Percentiles rank a stretch among this genome's conserved stretches.
These are phyloP conservation scores for Ctenoplectra terminalis DNA, from an alignment of 1,140 invertebrate genomes.

Conservation along the genomic window DNA sequence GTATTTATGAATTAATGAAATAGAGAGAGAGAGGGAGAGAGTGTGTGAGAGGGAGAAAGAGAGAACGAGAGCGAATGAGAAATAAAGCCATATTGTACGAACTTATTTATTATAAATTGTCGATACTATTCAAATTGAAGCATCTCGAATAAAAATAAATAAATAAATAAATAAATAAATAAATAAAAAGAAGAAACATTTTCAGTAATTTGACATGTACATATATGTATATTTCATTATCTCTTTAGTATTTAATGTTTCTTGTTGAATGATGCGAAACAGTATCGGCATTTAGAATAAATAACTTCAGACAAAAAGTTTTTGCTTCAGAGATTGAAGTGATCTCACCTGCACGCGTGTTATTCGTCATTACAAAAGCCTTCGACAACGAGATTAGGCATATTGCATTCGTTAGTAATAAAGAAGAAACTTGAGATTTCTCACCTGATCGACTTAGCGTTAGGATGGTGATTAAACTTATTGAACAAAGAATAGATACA, in stretches of 20 bases:
- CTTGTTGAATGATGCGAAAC: conserved; percentile 1
- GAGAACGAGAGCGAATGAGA: conserved; percentile 33
- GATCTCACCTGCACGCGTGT: conserved; percentile 37
- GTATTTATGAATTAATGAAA: conserved; percentile 57
- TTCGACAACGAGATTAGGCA: conserved; percentile 67
- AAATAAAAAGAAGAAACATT: conserved; percentile 9
- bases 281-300: conserved; percentile 59
- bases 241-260: conserved; percentile 37
- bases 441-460: conserved; percentile 54
- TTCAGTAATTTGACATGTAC: conserved; percentile 27
- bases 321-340: conserved; percentile 47
- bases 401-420: conserved; percentile 60
- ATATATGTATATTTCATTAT: conserved; percentile 33
- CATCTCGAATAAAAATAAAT: not conserved
- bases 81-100: conserved; percentile 58
- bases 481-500: conserved; percentile 59
- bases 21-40: conserved; percentile 15
- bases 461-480: conserved; percentile 59
- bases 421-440: conserved; percentile 53
- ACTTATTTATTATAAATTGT: conserved; percentile 67
- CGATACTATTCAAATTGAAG: conserved; percentile 21
- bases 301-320: conserved; percentile 61
- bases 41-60: conserved; percentile 19
- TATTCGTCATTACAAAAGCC: conserved; percentile 54
- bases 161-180: no score